Evolutionary conservation across 2,888 invertebrate species (phyloP).

Genomic region (Lymantria dispar): DNA sequence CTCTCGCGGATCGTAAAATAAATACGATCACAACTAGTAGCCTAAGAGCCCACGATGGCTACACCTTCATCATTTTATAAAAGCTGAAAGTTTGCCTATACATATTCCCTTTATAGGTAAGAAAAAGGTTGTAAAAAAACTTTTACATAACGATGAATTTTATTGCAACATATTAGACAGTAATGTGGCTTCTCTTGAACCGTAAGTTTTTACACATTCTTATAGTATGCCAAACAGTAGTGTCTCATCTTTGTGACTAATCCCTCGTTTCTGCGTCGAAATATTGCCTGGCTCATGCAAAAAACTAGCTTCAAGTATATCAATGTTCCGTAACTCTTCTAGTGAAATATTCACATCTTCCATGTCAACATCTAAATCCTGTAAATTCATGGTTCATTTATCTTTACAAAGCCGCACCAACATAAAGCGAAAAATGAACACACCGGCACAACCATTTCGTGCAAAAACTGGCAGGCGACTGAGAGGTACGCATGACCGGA

Average conservation of each 20-base stretch:
- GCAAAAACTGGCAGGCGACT: slow-evolving; percentile 1
- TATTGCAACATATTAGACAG: neutral
- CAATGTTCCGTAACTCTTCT: slow-evolving; percentile 1
- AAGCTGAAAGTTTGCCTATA: too few species aligned
- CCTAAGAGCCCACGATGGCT: too few species aligned
- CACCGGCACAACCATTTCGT: slow-evolving; percentile 1
- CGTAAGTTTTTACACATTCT: neutral
- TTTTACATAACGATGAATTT: neutral
- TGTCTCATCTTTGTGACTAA: neutral
- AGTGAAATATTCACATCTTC: neutral
- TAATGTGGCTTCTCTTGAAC: neutral
- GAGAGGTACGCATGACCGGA: neutral
- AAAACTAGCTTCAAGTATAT: slow-evolving; percentile 2
- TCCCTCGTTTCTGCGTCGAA: neutral
- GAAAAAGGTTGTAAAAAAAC: too few species aligned
- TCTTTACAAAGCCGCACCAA: neutral
- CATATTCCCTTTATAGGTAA: too few species aligned
- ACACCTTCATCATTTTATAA: too few species aligned
- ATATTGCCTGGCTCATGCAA: neutral
- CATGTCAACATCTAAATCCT: slow-evolving; percentile 1
- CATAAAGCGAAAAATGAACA: neutral
- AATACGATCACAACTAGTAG: too few species aligned
- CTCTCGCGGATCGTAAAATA: too few species aligned
- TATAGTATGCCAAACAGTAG: slow-evolving; percentile 1
- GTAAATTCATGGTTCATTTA: neutral